Evolutionary conservation across 2,888 invertebrate species (phyloP).

Genomic region (Drosophila incognita): DNA sequence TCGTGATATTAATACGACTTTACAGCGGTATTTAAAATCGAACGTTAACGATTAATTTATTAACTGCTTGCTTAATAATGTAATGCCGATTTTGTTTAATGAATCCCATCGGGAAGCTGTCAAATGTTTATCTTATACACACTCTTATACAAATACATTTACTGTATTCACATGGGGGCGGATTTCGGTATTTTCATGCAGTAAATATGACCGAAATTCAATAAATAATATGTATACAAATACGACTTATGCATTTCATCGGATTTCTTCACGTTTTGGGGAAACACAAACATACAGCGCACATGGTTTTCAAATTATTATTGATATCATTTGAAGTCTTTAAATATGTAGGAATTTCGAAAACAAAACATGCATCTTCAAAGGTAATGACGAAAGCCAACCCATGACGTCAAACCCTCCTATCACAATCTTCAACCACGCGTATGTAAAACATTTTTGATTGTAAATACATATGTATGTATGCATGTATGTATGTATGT

Average conservation of each 20-base stretch:
- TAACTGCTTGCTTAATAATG: slow-evolving; percentile 58
- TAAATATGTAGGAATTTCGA: slow-evolving; percentile 2
- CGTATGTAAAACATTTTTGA: not conserved
- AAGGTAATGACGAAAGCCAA: slow-evolving; percentile 34
- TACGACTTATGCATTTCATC: slow-evolving; percentile 33
- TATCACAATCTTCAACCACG: slow-evolving; percentile 6
- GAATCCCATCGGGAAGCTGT: slow-evolving; percentile 9
- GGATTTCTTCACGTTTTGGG: slow-evolving; percentile 26
- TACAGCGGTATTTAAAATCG: slow-evolving; percentile 31
- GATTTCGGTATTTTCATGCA: slow-evolving; percentile 3
- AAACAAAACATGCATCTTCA: not conserved
- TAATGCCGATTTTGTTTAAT: slow-evolving; percentile 41
- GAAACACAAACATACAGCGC: slow-evolving; percentile 24
- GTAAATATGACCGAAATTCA: slow-evolving; percentile 9
- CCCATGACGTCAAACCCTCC: slow-evolving; percentile 38
- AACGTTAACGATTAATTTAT: slow-evolving; percentile 43
- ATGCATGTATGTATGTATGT: not conserved
- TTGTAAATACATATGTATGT: not conserved
- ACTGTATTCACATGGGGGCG: not conserved
- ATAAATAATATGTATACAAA: slow-evolving; percentile 19
- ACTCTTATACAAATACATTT: not conserved
- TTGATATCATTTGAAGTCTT: not conserved
- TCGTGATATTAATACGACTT: slow-evolving; percentile 45
- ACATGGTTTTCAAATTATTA: not conserved
- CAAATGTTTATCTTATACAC: slow-evolving; percentile 8